phyloP scores from a whole-genome alignment of 2,113 vertebrate genomes.

The Riparia riparia region DNA sequence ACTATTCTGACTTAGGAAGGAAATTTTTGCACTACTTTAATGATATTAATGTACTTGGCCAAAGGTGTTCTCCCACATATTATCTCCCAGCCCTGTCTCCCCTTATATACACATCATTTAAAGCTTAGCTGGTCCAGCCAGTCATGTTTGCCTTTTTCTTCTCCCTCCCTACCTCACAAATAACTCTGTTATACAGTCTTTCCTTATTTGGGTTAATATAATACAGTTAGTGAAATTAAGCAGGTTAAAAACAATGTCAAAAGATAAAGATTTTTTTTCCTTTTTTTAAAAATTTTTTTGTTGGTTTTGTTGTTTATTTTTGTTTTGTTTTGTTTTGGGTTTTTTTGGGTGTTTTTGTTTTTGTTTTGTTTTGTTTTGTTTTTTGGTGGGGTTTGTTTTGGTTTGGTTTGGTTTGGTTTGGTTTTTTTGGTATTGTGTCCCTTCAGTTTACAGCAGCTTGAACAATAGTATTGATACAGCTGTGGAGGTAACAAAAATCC shows the following conservation, averaged over 20 bases:
- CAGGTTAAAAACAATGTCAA: not conserved
- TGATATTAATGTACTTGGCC: not conserved
- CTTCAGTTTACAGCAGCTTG: not conserved
- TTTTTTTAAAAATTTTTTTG: too few species aligned
- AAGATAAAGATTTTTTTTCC: not conserved
- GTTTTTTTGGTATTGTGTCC: not conserved
- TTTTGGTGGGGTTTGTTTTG: too few species aligned
- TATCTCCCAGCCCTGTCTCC: accelerated
- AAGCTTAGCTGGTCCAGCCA: not conserved
- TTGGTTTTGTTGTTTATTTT: too few species aligned
- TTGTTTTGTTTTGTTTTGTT: too few species aligned
- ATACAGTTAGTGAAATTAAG: not conserved
- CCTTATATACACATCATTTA: not conserved
- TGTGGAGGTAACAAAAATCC: not conserved
- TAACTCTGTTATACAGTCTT: not conserved
- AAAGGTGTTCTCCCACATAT: not conserved
- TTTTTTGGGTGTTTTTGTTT: too few species aligned
- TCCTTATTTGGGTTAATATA: not conserved
- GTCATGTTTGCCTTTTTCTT: not conserved
- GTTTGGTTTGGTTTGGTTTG: not conserved
- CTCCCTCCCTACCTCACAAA: not conserved
- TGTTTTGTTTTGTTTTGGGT: too few species aligned
- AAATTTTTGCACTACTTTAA: not conserved
- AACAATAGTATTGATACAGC: not conserved
- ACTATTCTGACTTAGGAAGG: not conserved